These are phyloP conservation scores for Dendrolimus punctatus DNA, from an alignment of 1,140 invertebrate species.

Conservation along the genomic window DNA sequence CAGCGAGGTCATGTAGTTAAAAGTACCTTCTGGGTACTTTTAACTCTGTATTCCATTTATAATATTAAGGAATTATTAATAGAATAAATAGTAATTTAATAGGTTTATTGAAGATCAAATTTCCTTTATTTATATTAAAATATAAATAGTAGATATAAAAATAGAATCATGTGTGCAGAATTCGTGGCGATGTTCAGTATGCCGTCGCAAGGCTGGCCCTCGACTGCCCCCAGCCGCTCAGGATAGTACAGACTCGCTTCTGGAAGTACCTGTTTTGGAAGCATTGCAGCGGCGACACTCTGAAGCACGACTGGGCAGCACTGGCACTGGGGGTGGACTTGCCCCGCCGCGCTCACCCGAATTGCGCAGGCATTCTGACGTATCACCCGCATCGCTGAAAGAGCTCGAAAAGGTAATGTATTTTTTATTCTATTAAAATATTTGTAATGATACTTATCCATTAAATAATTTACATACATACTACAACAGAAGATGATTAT, in stretches of 20 bases:
- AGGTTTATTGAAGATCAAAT: too few species aligned
- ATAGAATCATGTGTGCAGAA: slow-evolving; percentile 61
- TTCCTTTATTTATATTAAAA: too few species aligned
- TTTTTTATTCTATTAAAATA: background rate
- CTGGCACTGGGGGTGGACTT: slow-evolving; percentile 70
- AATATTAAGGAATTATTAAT: too few species aligned
- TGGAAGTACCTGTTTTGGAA: slow-evolving; percentile 84
- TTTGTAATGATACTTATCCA: too few species aligned
- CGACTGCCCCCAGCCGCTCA: slow-evolving; percentile 79
- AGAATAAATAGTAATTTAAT: too few species aligned
- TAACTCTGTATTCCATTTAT: too few species aligned
- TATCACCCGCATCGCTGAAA: slow-evolving; percentile 87
- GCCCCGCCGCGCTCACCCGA: slow-evolving; percentile 86
- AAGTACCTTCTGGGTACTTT: too few species aligned
- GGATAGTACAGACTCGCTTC: slow-evolving; percentile 84
- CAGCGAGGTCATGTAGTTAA: too few species aligned
- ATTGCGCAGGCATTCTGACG: slow-evolving; percentile 84
- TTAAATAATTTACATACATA: too few species aligned
- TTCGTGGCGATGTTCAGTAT: slow-evolving; percentile 86
- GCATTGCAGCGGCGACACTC: slow-evolving; percentile 83
- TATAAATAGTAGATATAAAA: too few species aligned
- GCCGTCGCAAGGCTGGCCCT: slow-evolving; percentile 83
- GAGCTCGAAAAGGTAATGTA: slow-evolving; percentile 85
- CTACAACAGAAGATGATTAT: too few species aligned
- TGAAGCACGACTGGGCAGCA: slow-evolving; percentile 80